Conservation (phyloP, 2,888 invertebrate species). For the Standfussiana lucernea region DNA sequence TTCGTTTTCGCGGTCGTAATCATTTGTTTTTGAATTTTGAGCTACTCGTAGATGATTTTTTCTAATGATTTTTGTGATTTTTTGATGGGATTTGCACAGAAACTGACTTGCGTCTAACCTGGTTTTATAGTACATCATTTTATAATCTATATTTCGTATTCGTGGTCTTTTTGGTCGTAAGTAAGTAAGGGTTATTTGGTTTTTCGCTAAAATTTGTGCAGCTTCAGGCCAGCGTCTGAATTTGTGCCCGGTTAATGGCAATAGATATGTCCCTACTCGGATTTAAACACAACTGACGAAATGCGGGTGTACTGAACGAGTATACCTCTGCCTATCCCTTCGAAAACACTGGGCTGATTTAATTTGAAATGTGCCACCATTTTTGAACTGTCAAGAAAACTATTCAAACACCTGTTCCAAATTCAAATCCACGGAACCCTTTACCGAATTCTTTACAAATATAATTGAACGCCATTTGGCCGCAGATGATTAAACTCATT, state of each 20-base stretch:
- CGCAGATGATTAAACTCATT: constrained; percentile 68
- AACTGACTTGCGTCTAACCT: neutral
- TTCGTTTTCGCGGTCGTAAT: constrained; percentile 79
- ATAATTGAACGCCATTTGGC: constrained; percentile 67
- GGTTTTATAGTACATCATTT: neutral
- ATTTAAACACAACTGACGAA: neutral
- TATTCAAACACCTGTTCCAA: constrained; percentile 68
- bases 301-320: neutral
- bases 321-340: neutral
- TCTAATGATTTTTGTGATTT: neutral
- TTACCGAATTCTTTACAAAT: constrained; percentile 61
- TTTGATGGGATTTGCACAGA: neutral
- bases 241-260: too few relatives aligned
- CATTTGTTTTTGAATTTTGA: constrained; percentile 63
- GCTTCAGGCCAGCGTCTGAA: too few relatives aligned
- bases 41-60: neutral
- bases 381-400: constrained; percentile 59
- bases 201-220: too few relatives aligned
- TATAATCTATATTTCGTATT: neutral
- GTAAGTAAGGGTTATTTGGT: too few relatives aligned
- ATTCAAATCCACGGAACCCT: constrained; percentile 65
- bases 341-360: neutral
- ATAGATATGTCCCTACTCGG: too few relatives aligned
- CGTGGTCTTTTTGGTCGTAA: neutral
- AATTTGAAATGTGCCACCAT: neutral